Percentiles rank a stretch among this genome's conserved stretches.
Conservation (phyloP, 23 tunicate species). For the Ciona savignyi region DNA sequence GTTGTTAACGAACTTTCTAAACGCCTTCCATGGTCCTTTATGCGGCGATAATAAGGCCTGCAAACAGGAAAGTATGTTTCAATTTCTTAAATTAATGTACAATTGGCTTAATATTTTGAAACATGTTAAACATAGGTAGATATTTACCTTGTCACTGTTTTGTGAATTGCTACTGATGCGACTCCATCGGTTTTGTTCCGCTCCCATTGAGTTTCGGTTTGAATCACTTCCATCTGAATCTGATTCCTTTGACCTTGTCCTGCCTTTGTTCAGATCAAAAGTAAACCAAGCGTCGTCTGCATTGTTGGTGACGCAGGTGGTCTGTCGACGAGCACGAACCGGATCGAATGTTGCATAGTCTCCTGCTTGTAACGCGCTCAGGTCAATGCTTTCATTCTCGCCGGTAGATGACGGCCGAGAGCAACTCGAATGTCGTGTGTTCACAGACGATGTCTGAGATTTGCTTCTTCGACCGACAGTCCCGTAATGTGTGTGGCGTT, state of each 20-base stretch:
- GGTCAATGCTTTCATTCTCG: conserved; percentile 16
- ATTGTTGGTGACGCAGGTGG: not conserved
- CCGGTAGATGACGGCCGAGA: conserved; percentile 70
- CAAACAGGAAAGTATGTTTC: not conserved
- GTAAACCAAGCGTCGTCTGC: conserved; percentile 6
- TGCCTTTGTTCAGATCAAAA: not conserved
- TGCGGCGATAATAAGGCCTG: conserved; percentile 32
- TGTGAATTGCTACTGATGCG: conserved; percentile 43
- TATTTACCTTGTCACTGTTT: conserved; percentile 60
- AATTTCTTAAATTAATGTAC: no score
- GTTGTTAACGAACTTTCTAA: conserved; percentile 45
- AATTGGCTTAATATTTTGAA: no score
- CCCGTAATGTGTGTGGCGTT: conserved; percentile 43
- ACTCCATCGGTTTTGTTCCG: conserved; percentile 40
- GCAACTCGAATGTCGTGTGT: not conserved
- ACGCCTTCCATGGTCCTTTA: conserved; percentile 74
- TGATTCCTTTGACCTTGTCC: conserved; percentile 10
- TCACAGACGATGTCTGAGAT: conserved; percentile 12
- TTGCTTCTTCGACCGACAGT: conserved; percentile 36
- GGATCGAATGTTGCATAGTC: conserved; percentile 24
- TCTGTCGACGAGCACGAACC: conserved; percentile 7
- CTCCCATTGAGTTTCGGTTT: not conserved
- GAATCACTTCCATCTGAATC: conserved; percentile 26
- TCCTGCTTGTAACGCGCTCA: conserved; percentile 6
- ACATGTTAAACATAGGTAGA: no score